phyloP scores from a whole-genome alignment of 2,797 vertebrate species.

The Chaetodon trifasciatus region DNA sequence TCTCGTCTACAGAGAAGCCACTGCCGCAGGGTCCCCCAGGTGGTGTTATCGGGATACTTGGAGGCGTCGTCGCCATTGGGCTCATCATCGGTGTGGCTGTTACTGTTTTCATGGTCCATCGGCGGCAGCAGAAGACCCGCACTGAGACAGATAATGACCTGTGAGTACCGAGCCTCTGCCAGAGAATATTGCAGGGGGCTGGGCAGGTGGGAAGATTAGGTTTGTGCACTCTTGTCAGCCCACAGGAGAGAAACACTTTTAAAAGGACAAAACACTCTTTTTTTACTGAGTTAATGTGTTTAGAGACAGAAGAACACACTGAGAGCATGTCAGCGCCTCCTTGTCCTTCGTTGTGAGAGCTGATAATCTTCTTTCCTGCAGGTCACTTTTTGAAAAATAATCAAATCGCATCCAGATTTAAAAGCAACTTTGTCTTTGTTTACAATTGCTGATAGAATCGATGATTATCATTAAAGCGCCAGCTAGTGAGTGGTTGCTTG shows the following conservation, averaged over 20 bases:
- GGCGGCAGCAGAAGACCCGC: constrained; percentile 87
- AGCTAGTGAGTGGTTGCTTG: constrained; percentile 68
- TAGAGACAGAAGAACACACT: constrained; percentile 30
- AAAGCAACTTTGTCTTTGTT: constrained; percentile 44
- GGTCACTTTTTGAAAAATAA: constrained; percentile 23
- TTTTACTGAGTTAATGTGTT: constrained; percentile 26
- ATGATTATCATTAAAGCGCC: constrained; percentile 65
- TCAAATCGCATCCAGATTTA: constrained; percentile 14
- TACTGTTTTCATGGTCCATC: constrained; percentile 89
- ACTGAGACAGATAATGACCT: constrained; percentile 85
- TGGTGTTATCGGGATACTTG: constrained; percentile 88
- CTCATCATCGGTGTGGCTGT: constrained; percentile 87
- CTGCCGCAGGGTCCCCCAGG: constrained; percentile 86
- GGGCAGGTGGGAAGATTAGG: constrained; percentile 72
- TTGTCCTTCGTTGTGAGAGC: constrained; percentile 30
- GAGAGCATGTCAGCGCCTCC: constrained; percentile 17
- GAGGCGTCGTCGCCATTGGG: constrained; percentile 85
- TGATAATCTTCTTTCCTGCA: constrained; percentile 32
- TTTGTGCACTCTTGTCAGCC: constrained; percentile 65
- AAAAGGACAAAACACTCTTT: constrained; percentile 52
- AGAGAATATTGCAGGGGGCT: constrained; percentile 56
- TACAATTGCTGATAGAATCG: constrained; percentile 53
- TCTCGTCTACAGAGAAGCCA: constrained; percentile 88
- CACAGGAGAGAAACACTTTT: constrained; percentile 55
- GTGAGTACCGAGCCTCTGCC: constrained; percentile 85